These are phyloP conservation scores for Dendropsophus ebraccatus DNA, from an alignment of 2,113 vertebrate species.

Conservation along the genomic window DNA sequence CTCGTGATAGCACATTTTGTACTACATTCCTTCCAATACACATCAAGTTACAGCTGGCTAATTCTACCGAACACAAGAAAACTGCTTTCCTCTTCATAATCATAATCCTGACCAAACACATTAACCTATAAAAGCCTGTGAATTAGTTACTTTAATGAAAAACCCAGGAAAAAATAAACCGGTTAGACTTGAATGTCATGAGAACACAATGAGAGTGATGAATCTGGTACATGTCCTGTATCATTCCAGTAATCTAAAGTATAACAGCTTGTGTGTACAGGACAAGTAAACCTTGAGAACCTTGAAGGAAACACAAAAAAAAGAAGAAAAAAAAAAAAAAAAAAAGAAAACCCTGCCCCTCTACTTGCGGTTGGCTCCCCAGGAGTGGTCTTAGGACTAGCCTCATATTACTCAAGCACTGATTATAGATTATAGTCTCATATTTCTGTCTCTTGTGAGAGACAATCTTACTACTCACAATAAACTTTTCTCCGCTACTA, in stretches of 20 bases:
- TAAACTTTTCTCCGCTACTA: not conserved
- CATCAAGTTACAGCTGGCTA: constrained; percentile 18
- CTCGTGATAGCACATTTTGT: not conserved
- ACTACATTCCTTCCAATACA: constrained; percentile 27
- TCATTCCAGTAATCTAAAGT: not conserved
- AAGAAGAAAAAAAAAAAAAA: no score
- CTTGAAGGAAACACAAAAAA: no score
- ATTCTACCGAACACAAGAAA: not conserved
- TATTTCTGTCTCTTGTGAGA: not conserved
- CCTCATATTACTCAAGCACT: not conserved
- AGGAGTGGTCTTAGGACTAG: not conserved
- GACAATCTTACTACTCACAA: not conserved
- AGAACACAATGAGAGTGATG: not conserved
- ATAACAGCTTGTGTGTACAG: not conserved
- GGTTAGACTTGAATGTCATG: not conserved
- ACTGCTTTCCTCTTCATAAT: not conserved
- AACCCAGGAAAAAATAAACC: not conserved
- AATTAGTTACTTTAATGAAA: not conserved
- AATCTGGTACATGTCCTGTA: not conserved
- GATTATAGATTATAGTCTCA: not conserved
- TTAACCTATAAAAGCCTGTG: not conserved
- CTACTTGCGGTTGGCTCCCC: not conserved
- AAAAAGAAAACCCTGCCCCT: not conserved
- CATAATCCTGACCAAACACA: not conserved
- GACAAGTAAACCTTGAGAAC: not conserved